Base-by-base conservation (phyloP, 2,888 invertebrate genomes). In the Pheosia tremula region DNA sequence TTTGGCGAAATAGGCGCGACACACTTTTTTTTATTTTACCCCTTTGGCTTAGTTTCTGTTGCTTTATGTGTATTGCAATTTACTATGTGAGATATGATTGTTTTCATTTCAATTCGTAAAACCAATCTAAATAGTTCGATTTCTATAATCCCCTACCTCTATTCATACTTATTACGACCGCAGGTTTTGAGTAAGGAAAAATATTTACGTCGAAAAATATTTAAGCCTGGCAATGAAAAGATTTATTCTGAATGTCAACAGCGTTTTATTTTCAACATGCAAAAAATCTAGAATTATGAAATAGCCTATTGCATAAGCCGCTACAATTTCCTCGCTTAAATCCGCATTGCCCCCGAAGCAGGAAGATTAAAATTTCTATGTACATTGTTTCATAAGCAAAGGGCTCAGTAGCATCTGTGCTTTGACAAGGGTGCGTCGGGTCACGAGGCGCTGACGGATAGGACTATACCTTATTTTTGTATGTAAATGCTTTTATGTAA, bases 301-400 rank as follows among this genome's bases (percentile, higher is more conserved):
- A 5, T 5, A 4, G 5, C 2, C 47, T 47, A 4, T 9, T 47
- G 47, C n/a, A 37, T 24, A 55, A 61, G 57, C 37, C 43, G 59
- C 58, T 65, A 50, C 24, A 1, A 38, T 53, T 39, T 39, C 36
- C 41, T 59, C 53, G 9, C 61, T 58, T 63, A 64, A 56, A 36
- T 55, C 60, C 56, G n/a, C 11, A 45, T 13, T 39, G 36, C 60
- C 47, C 39, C 60, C 49, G 59, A 68, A 67, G 68, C 72, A 69
- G 71, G 71, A 78, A 87, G 85, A 89, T 89, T 87, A 90, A 88
- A 89, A 87, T 88, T 84, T 87, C 81, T 83, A 77, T 81, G 81
- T 85, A 86, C 84, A 84, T 83, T 84, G 85, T 88, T 90, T 89
- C 86, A 90, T 90, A 90, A 86, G 68, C 66, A 74, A 78, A 73